Evolutionary conservation across 1,140 invertebrate species (phyloP).

Genomic region (Heterodera schachtii): DNA sequence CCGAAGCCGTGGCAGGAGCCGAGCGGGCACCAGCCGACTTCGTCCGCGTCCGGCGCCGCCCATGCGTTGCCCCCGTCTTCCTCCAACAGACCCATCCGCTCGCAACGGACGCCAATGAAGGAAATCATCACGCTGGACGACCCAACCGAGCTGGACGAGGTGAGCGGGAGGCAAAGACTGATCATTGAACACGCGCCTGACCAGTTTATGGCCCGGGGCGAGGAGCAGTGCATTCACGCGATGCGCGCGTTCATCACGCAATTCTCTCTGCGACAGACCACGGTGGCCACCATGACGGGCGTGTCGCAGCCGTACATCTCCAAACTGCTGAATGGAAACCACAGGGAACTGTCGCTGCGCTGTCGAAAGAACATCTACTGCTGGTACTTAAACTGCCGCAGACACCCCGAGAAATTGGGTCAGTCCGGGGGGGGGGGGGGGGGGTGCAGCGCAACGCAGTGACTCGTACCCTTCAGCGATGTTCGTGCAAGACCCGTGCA

Average conservation of each 20-base stretch:
- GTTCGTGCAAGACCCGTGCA: slow-evolving; percentile 54
- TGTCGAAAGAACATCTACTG: slow-evolving; percentile 64
- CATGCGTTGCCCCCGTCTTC: neutral
- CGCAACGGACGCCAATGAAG: slow-evolving; percentile 55
- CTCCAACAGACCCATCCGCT: slow-evolving; percentile 35
- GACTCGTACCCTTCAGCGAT: slow-evolving; percentile 30
- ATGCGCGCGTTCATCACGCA: slow-evolving; percentile 64
- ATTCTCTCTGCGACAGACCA: slow-evolving; percentile 61
- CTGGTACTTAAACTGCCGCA: slow-evolving; percentile 63
- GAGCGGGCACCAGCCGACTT: neutral
- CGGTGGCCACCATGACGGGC: slow-evolving; percentile 64
- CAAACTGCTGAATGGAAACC: slow-evolving; percentile 63
- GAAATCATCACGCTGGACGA: slow-evolving; percentile 61
- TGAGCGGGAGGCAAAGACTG: neutral
- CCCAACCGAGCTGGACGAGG: slow-evolving; percentile 38
- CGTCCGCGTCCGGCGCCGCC: neutral
- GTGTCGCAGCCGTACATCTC: slow-evolving; percentile 63
- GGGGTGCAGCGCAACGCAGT: neutral
- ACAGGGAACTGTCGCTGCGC: slow-evolving; percentile 60
- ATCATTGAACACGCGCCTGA: too few relatives aligned
- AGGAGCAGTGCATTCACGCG: slow-evolving; percentile 59
- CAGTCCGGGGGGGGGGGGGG: slow-evolving; percentile 6
- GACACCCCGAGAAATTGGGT: slow-evolving; percentile 57
- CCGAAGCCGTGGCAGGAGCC: neutral
- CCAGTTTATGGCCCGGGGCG: slow-evolving; percentile 56